These are phyloP conservation scores for Diadema setosum DNA, from an alignment of 35 echinoderm and acorn worm genomes.

Conservation along the genomic window DNA sequence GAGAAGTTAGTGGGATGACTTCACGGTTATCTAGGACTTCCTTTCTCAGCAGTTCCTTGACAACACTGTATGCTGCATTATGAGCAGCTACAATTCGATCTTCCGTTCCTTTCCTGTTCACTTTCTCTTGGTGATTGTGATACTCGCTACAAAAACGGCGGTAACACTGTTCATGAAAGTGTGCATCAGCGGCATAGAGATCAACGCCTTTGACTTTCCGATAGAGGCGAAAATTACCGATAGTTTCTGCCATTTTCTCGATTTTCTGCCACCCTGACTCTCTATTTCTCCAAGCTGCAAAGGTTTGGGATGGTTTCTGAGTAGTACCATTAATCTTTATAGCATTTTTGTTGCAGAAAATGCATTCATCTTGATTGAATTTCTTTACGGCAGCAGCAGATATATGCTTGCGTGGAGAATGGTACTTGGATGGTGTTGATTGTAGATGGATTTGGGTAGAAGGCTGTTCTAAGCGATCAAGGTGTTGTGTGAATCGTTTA, in stretches of 20 bases:
- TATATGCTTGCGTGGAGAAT: neutral
- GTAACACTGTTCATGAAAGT: neutral
- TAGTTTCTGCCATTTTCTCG: neutral
- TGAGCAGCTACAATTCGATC: constrained; percentile 7
- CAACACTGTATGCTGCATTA: neutral
- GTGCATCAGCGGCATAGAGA: neutral
- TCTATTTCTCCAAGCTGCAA: neutral
- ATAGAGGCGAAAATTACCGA: neutral
- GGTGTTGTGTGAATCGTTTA: constrained; percentile 35
- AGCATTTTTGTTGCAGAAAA: constrained; percentile 32
- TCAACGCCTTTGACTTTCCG: neutral
- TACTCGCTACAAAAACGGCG: neutral
- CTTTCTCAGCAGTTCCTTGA: neutral
- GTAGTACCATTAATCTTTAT: neutral
- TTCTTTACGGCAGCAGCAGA: neutral
- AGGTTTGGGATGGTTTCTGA: neutral
- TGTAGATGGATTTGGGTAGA: neutral
- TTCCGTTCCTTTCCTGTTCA: neutral
- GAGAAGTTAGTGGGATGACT: neutral
- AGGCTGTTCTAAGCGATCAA: neutral
- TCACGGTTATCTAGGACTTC: neutral
- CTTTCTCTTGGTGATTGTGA: neutral
- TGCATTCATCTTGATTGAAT: constrained; percentile 39
- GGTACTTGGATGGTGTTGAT: neutral
- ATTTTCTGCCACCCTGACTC: neutral